Evolutionary conservation across 2,113 vertebrate genomes (phyloP).

Genomic region (Lonchura striata): DNA sequence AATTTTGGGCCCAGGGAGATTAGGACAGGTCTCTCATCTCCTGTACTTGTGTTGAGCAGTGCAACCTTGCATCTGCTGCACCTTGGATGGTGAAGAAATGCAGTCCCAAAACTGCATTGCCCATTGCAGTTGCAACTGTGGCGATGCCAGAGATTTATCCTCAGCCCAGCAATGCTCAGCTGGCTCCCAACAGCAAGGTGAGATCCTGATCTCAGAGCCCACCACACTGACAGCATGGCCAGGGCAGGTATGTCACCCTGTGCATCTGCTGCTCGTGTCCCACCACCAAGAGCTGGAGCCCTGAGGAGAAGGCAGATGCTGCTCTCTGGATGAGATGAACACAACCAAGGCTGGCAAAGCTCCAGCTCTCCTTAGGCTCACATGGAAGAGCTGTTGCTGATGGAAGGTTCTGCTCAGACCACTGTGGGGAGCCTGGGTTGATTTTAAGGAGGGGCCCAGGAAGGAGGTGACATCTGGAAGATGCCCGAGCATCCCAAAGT

Average conservation of each 20-base stretch:
- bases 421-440: not conserved
- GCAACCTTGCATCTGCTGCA: not conserved
- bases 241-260: not conserved
- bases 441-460: not conserved
- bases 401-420: not conserved
- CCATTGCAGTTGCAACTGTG: not conserved
- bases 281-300: not conserved
- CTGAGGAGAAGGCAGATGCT: not conserved
- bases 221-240: rapidly evolving
- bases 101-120: not conserved
- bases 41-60: not conserved
- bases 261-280: not conserved
- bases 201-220: not conserved
- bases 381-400: not conserved
- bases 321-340: not conserved
- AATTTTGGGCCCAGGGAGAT: not conserved
- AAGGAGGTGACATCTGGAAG: not conserved
- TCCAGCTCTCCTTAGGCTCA: not conserved
- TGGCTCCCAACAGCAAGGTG: not conserved
- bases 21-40: not conserved
- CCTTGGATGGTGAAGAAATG: not conserved
- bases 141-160: not conserved
- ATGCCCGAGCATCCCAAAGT: rapidly evolving
- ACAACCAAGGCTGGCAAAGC: not conserved
- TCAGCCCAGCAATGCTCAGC: not conserved